A percentile compares a stretch with the other conserved stretches of the same genome.
Evolutionary conservation across 1,140 invertebrate species (phyloP).

Genomic region (Phymorhynchus buccinoides): DNA sequence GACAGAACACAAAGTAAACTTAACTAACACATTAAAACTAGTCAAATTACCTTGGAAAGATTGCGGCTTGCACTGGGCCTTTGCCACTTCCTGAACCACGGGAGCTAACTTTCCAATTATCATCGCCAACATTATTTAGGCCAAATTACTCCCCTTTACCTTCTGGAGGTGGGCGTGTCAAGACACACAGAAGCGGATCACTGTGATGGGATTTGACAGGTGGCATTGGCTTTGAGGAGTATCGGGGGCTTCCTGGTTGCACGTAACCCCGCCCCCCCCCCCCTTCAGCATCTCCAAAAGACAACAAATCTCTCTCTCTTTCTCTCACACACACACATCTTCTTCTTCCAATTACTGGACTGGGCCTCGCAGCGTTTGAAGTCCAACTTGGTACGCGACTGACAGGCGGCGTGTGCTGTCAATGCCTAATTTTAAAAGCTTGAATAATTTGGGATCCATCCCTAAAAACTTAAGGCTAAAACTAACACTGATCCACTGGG

Average conservation of each 20-base stretch:
- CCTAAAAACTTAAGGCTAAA: no score
- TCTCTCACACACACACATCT: no score
- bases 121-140: neutral
- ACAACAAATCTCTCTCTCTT: no score
- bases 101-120: neutral
- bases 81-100: neutral
- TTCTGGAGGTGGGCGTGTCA: neutral
- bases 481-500: no score
- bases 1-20: neutral
- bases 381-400: no score
- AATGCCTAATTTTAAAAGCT: no score
- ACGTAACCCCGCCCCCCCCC: neutral
- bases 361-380: no score
- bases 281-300: no score
- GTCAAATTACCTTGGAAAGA: slow-evolving; percentile 3
- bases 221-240: neutral
- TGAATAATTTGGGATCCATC: no score
- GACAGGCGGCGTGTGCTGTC: no score
- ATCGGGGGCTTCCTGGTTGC: neutral
- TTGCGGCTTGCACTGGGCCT: neutral
- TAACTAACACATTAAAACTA: neutral
- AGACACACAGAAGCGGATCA: no score
- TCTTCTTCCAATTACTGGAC: no score
- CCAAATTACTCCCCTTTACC: neutral
- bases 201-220: neutral